These are phyloP conservation scores for Callosobruchus maculatus DNA, from an alignment of 2,888 invertebrate genomes.

Conservation along the genomic window DNA sequence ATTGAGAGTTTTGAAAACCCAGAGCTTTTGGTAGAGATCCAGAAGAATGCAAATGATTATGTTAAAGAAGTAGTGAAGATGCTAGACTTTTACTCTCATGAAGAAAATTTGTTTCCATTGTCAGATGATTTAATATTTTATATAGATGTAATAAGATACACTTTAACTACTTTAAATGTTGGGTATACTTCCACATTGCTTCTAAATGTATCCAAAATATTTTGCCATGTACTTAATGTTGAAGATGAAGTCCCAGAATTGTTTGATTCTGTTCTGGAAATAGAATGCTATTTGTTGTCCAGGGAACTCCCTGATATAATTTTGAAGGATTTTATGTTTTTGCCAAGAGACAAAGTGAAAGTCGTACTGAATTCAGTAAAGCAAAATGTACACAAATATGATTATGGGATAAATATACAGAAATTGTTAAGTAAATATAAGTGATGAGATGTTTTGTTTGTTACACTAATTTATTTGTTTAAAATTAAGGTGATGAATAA, in stretches of 20 bases:
- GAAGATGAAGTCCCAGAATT: slow-evolving; percentile 25
- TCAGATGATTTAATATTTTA: slow-evolving; percentile 32
- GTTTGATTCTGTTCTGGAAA: slow-evolving; percentile 29
- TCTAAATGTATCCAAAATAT: slow-evolving; percentile 26
- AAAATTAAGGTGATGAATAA: no score
- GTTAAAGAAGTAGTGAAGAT: slow-evolving; percentile 26
- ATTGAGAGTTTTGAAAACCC: slow-evolving; percentile 21
- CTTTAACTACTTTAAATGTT: slow-evolving; percentile 27
- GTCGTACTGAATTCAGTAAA: slow-evolving; percentile 21
- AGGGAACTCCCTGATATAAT: slow-evolving; percentile 21
- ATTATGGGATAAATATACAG: slow-evolving; percentile 13
- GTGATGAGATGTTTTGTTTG: no score
- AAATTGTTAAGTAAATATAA: not conserved
- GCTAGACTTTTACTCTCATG: slow-evolving; percentile 26
- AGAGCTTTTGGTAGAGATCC: slow-evolving; percentile 16
- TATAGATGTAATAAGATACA: slow-evolving; percentile 31
- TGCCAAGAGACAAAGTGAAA: slow-evolving; percentile 21
- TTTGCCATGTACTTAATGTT: slow-evolving; percentile 22
- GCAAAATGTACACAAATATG: slow-evolving; percentile 22
- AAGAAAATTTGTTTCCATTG: slow-evolving; percentile 35
- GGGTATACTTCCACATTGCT: slow-evolving; percentile 28
- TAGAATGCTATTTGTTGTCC: slow-evolving; percentile 34
- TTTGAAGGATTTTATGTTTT: slow-evolving; percentile 22
- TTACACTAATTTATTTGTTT: no score
- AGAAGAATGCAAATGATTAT: slow-evolving; percentile 21